A percentile compares a stretch with the other conserved stretches of the same genome.
phyloP scores from a whole-genome alignment of 2,797 vertebrate species.

The Tauraco hartlaubi region DNA sequence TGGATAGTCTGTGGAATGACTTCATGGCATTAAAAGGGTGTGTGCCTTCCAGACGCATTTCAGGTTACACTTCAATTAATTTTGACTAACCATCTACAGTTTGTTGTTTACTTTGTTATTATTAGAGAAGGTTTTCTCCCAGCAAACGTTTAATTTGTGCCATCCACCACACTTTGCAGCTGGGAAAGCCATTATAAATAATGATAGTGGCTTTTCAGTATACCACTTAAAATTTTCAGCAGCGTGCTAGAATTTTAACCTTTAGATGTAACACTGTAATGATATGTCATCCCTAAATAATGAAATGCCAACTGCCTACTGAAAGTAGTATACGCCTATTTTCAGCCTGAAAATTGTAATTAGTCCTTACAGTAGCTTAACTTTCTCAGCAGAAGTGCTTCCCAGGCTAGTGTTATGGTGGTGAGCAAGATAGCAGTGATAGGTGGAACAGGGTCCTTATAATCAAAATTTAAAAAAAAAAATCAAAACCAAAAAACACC shows the following conservation, averaged over 20 bases:
- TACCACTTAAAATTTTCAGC: constrained; percentile 58
- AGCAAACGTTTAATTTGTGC: constrained; percentile 42
- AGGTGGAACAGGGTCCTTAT: neutral
- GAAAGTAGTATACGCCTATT: constrained; percentile 44
- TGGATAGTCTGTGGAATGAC: neutral
- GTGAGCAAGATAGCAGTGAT: neutral
- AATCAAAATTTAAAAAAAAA: neutral
- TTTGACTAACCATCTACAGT: neutral
- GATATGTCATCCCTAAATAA: constrained; percentile 71
- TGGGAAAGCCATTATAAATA: constrained; percentile 68
- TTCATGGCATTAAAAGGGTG: neutral
- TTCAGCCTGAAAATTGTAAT: constrained; percentile 26
- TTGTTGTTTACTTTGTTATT: constrained; percentile 14
- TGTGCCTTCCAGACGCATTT: neutral
- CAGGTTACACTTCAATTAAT: neutral
- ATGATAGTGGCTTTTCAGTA: constrained; percentile 61
- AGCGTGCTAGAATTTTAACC: constrained; percentile 60
- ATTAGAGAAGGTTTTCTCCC: constrained; percentile 28
- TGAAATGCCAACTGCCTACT: constrained; percentile 50
- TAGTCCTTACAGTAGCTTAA: neutral
- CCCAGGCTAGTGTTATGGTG: neutral
- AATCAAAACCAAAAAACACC: too few species aligned
- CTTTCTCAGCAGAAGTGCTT: neutral
- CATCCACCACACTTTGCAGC: constrained; percentile 48
- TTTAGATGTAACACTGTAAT: constrained; percentile 67